These are phyloP conservation scores for Avahi laniger DNA, from an alignment of 2,797 vertebrate species.

Conservation along the genomic window DNA sequence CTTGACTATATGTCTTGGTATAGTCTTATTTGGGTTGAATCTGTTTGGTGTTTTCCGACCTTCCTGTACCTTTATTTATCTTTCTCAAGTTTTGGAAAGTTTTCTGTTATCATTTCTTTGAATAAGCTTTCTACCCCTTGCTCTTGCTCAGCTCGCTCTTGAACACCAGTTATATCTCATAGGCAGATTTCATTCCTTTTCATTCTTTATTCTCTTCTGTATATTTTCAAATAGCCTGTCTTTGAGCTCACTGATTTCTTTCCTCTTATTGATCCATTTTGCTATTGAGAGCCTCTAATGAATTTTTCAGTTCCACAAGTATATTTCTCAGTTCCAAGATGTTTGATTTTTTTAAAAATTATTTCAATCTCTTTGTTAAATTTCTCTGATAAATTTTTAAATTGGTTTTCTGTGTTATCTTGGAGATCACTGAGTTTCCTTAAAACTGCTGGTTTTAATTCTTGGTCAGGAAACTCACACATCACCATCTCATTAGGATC, in stretches of 20 bases:
- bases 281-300: neutral
- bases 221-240: neutral
- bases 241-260: neutral
- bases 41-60: neutral
- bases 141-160: neutral
- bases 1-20: neutral
- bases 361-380: neutral
- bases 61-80: neutral
- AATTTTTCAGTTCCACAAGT: neutral
- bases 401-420: neutral
- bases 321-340: neutral
- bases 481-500: neutral
- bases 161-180: neutral
- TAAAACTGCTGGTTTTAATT: neutral
- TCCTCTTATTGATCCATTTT: neutral
- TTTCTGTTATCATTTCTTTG: neutral
- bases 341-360: neutral
- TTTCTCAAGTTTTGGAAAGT: neutral
- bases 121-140: neutral
- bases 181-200: neutral
- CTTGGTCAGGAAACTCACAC: neutral
- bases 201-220: neutral
- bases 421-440: neutral
- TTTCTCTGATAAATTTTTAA: neutral
- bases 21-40: neutral